These are phyloP conservation scores for Montipora sp. DNA, from an alignment of 64 coral and sea anemone species.

Conservation along the genomic window DNA sequence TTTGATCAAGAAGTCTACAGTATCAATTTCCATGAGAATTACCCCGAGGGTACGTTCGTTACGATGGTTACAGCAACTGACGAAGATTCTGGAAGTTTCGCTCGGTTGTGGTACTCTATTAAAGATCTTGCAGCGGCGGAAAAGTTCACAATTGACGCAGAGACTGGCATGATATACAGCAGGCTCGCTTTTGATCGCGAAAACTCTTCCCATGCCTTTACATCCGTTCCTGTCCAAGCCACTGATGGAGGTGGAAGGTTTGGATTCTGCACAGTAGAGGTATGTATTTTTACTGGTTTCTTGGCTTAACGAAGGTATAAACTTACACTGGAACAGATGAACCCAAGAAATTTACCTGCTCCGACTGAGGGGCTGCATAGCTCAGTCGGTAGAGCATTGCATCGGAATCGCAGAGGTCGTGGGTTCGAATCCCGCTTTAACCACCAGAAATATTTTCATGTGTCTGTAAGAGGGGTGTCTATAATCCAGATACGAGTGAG, in stretches of 20 bases:
- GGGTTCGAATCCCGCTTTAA: too few relatives aligned
- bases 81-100: conserved; percentile 84
- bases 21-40: conserved; percentile 83
- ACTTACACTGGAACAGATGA: not conserved
- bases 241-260: conserved; percentile 91
- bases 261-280: conserved; percentile 94
- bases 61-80: conserved; percentile 97
- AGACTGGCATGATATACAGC: conserved; percentile 96
- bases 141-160: conserved; percentile 86
- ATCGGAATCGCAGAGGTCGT: too few relatives aligned
- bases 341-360: too few relatives aligned
- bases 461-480: too few relatives aligned
- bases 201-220: conserved; percentile 76
- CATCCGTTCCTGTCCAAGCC: conserved; percentile 83
- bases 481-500: too few relatives aligned
- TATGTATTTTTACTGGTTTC: not conserved
- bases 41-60: conserved; percentile 86
- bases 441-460: too few relatives aligned
- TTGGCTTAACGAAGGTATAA: not conserved
- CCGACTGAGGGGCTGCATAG: too few relatives aligned
- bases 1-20: conserved; percentile 77
- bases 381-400: too few relatives aligned
- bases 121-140: conserved; percentile 71
- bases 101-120: conserved; percentile 77
- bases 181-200: conserved; percentile 90